Percentiles rank a stretch among this genome's conserved stretches.
These are phyloP conservation scores for Caerostris extrusa DNA, from an alignment of 1,140 invertebrate genomes.

Conservation along the genomic window DNA sequence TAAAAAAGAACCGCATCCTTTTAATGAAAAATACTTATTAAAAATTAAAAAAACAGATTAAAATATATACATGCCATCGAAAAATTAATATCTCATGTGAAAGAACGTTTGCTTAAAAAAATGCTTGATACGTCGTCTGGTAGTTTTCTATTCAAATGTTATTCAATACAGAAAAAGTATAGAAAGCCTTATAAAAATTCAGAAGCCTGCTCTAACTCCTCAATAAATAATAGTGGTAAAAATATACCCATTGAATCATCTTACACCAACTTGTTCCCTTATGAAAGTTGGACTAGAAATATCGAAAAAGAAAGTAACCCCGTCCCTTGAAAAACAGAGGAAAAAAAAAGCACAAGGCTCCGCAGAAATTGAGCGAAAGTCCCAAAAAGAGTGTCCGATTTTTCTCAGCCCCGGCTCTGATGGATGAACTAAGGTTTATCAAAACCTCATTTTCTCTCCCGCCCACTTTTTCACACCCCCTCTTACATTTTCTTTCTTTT, in stretches of 20 bases:
- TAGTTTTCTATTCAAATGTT: no score
- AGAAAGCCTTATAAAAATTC: no score
- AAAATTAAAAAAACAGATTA: no score
- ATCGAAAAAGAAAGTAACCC: conserved; percentile 20
- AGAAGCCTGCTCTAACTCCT: no score
- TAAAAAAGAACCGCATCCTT: no score
- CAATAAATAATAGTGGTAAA: neutral
- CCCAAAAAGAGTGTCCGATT: conserved; percentile 72
- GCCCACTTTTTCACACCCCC: conserved; percentile 15
- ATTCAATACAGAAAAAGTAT: no score
- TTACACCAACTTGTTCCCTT: neutral
- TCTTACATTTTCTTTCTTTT: neutral
- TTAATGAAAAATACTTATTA: no score
- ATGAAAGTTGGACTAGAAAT: neutral
- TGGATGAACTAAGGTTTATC: conserved; percentile 76
- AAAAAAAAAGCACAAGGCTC: neutral
- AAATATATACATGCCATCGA: no score
- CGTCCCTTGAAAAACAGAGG: neutral
- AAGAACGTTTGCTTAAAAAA: no score
- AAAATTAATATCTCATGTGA: no score
- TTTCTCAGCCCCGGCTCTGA: conserved; percentile 63
- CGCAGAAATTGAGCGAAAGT: conserved; percentile 42
- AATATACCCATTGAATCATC: neutral
- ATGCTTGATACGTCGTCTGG: no score
- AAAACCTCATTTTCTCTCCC: conserved; percentile 73